phyloP scores from a whole-genome alignment of 37 sponge, comb jelly and placozoan genomes.

The Diacarnus erythraeanus region DNA sequence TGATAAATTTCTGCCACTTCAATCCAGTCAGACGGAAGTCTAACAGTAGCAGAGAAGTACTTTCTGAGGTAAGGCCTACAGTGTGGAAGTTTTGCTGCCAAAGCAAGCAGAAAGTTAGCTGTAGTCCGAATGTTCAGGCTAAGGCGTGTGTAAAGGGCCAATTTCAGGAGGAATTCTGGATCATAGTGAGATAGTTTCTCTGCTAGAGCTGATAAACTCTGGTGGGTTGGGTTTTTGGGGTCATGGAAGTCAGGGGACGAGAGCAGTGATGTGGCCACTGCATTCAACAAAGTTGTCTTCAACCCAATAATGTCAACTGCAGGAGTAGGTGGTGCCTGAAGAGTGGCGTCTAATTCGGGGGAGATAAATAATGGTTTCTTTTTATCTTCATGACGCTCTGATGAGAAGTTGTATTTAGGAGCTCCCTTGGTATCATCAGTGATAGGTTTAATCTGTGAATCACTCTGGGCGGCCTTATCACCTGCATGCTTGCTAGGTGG shows the following conservation, averaged over 20 bases:
- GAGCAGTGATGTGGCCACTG: constrained; percentile 94
- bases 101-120: constrained; percentile 94
- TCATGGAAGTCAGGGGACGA: constrained; percentile 77
- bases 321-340: constrained; percentile 35
- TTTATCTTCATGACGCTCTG: neutral
- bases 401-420: constrained; percentile 36
- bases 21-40: constrained; percentile 99
- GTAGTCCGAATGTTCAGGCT: constrained; percentile 93
- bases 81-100: constrained; percentile 76
- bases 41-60: constrained; percentile 77
- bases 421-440: constrained; percentile 30
- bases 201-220: constrained; percentile 38
- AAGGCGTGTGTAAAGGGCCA: constrained; percentile 89
- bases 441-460: constrained; percentile 5
- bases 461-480: neutral
- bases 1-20: constrained; percentile 99
- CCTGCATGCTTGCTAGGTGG: no score
- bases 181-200: constrained; percentile 69
- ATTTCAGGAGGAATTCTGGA: constrained; percentile 95
- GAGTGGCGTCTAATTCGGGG: constrained; percentile 53
- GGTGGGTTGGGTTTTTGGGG: constrained; percentile 56
- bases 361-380: constrained; percentile 21
- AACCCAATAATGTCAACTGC: constrained; percentile 40
- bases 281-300: constrained; percentile 79
- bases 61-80: constrained; percentile 93